Percentiles rank a stretch among this genome's conserved stretches.
Evolutionary conservation across 2,797 vertebrate genomes (phyloP).

Genomic region (Sorex maritimensis): DNA sequence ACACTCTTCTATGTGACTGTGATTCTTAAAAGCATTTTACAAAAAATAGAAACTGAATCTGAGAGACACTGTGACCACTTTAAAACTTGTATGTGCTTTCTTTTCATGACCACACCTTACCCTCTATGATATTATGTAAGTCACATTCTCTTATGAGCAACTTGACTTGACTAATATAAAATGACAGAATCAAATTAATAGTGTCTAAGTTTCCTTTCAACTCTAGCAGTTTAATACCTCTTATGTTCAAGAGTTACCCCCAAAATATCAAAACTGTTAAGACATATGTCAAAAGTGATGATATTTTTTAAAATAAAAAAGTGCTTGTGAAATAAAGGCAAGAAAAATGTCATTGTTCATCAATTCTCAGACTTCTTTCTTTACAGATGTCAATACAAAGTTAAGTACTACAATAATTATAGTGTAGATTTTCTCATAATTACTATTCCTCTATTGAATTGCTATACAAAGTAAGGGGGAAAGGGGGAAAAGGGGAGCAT

Average conservation of each 20-base stretch:
- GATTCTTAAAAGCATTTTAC: background rate
- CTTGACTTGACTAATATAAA: conserved; percentile 34
- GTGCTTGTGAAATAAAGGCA: conserved; percentile 83
- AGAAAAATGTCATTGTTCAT: conserved; percentile 88
- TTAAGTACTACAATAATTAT: conserved; percentile 91
- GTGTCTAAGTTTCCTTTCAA: conserved; percentile 49
- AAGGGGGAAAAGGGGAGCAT: conserved; percentile 78
- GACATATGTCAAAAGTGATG: conserved; percentile 76
- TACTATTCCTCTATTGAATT: conserved; percentile 88
- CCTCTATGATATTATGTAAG: background rate
- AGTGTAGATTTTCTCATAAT: conserved; percentile 90
- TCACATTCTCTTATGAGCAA: background rate
- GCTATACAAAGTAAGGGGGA: conserved; percentile 85
- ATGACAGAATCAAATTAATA: conserved; percentile 34
- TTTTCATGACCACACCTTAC: background rate
- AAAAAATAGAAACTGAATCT: conserved; percentile 14
- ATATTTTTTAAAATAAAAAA: conserved; percentile 76
- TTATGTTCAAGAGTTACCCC: conserved; percentile 65
- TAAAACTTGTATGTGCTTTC: background rate
- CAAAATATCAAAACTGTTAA: conserved; percentile 84
- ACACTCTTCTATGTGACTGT: background rate
- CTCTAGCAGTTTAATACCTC: background rate
- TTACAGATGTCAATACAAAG: conserved; percentile 90
- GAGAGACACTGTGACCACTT: background rate
- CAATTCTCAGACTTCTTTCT: conserved; percentile 89